Conservation (phyloP, 2,888 invertebrate genomes). For the Hylaea fasciaria region DNA sequence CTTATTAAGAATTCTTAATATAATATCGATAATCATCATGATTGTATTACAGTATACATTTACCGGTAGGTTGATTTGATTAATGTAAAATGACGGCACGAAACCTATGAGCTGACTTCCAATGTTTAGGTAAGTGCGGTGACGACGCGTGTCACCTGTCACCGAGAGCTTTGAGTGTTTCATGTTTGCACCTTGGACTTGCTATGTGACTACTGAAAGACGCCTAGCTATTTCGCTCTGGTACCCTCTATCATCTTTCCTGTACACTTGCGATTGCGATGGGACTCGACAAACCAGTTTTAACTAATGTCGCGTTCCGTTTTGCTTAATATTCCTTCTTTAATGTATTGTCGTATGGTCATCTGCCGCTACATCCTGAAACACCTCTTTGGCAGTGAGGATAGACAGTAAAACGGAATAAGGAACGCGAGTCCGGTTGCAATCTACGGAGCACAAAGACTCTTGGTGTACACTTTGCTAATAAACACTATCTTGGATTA, state of each 20-base stretch:
- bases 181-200: slow-evolving; percentile 86
- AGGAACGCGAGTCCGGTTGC: slow-evolving; percentile 82
- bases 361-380: slow-evolving; percentile 8
- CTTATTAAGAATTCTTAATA: too few relatives aligned
- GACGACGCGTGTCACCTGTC: slow-evolving; percentile 70
- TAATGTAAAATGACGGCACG: neutral
- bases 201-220: slow-evolving; percentile 83
- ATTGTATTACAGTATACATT: too few relatives aligned
- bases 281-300: slow-evolving; percentile 71
- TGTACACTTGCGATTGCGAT: slow-evolving; percentile 83
- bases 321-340: slow-evolving; percentile 49
- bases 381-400: slow-evolving; percentile 26
- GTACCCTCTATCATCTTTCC: slow-evolving; percentile 83
- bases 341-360: slow-evolving; percentile 24
- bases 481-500: slow-evolving; percentile 84
- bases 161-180: slow-evolving; percentile 86
- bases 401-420: slow-evolving; percentile 60
- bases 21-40: too few relatives aligned
- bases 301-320: slow-evolving; percentile 55
- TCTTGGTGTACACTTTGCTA: slow-evolving; percentile 83
- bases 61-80: too few relatives aligned
- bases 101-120: slow-evolving; percentile 46
- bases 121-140: slow-evolving; percentile 78
- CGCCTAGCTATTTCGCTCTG: slow-evolving; percentile 84
- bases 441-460: slow-evolving; percentile 85